Evolutionary conservation across 2,113 vertebrate genomes (phyloP).

Genomic region (Talpa occidentalis): DNA sequence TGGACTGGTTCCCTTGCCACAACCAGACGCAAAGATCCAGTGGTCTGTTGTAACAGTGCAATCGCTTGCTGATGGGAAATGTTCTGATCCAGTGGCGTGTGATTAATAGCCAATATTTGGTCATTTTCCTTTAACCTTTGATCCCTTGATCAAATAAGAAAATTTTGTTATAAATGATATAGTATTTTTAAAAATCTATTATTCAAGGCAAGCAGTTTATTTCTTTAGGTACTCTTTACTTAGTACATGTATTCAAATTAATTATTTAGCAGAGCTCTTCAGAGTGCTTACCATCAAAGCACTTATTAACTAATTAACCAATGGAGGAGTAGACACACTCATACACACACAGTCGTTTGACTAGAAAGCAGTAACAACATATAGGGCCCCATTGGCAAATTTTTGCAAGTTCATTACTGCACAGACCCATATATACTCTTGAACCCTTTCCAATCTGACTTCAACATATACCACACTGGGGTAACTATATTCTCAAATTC

Average conservation of each 20-base stretch:
- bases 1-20: conserved; percentile 89
- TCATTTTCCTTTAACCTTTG: conserved; percentile 94
- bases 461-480: not conserved
- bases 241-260: conserved; percentile 21
- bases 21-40: conserved; percentile 90
- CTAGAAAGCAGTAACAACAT: conserved; percentile 29
- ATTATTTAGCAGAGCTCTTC: conserved; percentile 50
- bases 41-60: conserved; percentile 92
- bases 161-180: conserved; percentile 33
- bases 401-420: not conserved
- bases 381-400: not conserved
- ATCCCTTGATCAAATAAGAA: conserved; percentile 89
- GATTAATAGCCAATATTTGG: conserved; percentile 96
- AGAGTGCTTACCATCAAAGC: not conserved
- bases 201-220: conserved; percentile 12
- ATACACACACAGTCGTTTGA: not conserved
- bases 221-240: not conserved
- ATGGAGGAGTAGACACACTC: not conserved
- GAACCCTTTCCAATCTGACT: not conserved
- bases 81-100: conserved; percentile 91
- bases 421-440: not conserved
- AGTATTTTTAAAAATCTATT: not conserved
- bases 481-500: not conserved
- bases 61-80: conserved; percentile 95
- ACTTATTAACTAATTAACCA: conserved; percentile 12